Evolutionary conservation across 2,113 vertebrate species (phyloP).

Genomic region (Isichthys henryi): DNA sequence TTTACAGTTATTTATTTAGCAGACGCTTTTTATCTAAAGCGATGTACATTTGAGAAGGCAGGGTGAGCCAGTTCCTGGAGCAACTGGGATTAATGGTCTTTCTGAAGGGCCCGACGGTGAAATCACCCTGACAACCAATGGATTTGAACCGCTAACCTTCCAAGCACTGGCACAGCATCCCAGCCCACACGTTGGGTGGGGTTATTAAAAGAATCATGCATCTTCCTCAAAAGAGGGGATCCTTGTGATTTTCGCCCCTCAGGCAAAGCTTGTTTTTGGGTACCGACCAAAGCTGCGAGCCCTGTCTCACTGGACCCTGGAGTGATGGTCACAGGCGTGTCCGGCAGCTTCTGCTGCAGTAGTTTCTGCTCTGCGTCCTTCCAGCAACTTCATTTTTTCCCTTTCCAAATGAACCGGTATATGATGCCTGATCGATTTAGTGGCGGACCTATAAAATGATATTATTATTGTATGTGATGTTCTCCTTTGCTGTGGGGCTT

Average conservation of each 20-base stretch:
- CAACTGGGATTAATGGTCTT: not conserved
- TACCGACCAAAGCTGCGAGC: not conserved
- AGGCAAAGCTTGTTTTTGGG: not conserved
- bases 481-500: not conserved
- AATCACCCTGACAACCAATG: not conserved
- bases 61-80: not conserved
- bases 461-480: not conserved
- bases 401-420: not conserved
- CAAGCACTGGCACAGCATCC: not conserved
- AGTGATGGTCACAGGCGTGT: not conserved
- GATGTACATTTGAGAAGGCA: not conserved
- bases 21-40: not conserved
- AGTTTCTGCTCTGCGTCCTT: not conserved
- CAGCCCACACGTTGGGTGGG: not conserved
- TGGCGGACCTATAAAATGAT: not conserved
- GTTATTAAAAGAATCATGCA: not conserved
- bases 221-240: not conserved
- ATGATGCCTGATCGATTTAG: not conserved
- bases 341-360: not conserved
- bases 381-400: too few relatives aligned
- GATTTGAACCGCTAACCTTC: not conserved
- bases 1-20: not conserved
- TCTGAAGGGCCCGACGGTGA: not conserved
- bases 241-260: not conserved
- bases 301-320: not conserved